Base-by-base conservation (phyloP, 2,113 vertebrate genomes). In the Orientallactaga bullata region DNA sequence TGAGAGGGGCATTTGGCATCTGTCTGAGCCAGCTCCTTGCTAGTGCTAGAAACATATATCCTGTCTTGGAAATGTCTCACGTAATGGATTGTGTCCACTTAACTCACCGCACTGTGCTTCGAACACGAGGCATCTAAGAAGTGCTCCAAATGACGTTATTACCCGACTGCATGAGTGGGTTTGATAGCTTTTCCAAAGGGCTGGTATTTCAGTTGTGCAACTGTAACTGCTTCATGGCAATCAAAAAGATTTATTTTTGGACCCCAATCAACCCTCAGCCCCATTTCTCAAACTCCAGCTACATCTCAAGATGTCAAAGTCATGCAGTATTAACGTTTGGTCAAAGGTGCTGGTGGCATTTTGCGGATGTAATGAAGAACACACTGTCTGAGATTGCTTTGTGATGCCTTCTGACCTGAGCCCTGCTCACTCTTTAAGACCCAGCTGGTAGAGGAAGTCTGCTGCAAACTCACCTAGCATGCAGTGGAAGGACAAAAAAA, bases 111-210 rank as follows among this genome's bases (percentile, higher is more conserved):
- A 61, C 83, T 28, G 35, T 39, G 87, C 93, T 91, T 28, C 12
- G 18, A 85, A 94, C 60, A 61, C 74, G 16, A 74, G 84, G 35
- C 94, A 63, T 74, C 81, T 24, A 30, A 69, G 92, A 86, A 91
- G 68, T n/a, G 37, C 35, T 69, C 55, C 21, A 72, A 66, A 87
- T 58, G 93, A 73, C 60, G 87, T 24, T 90, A 91, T 95, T 73
- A 82, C 93, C 69, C 94, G 68, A 32, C 88, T 94, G 96, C 95
- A 92, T 83, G 97, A 96, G 92, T 85, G 92, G 51, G 39, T 96
- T 95, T 97, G 95, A 96, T 96, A 90, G 96, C 95, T 95, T 97
- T 97, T 95, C 92, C 88, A 66, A 94, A 92, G 82, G 85, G 84
- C 86, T 95, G 94, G 81, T 88, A 89, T 95, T 96, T 96, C 89